Evolutionary conservation across 1,140 invertebrate genomes (phyloP).

Genomic region (Hylaeus anthracinus): DNA sequence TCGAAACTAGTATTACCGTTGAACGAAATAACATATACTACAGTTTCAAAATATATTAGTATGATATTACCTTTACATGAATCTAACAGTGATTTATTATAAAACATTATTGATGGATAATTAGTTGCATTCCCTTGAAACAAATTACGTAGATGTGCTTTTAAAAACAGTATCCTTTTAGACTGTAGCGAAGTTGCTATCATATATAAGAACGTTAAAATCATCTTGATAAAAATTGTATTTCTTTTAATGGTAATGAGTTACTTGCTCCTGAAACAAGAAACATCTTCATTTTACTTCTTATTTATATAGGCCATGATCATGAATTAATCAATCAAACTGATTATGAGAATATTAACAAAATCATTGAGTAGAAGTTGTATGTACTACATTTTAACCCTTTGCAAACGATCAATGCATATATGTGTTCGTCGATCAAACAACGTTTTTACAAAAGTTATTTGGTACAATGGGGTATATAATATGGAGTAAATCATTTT

Average conservation of each 20-base stretch:
- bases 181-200: conserved; percentile 86
- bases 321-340: not conserved
- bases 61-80: conserved; percentile 73
- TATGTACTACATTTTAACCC: not conserved
- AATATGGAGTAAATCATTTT: too few relatives aligned
- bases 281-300: not conserved
- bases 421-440: too few relatives aligned
- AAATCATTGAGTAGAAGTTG: not conserved
- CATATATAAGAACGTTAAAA: conserved; percentile 86
- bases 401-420: too few relatives aligned
- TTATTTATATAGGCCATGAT: not conserved
- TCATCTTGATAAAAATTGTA: conserved; percentile 72
- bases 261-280: conserved; percentile 22
- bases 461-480: too few relatives aligned
- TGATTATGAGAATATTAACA: not conserved
- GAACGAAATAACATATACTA: not conserved
- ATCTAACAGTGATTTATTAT: conserved; percentile 71
- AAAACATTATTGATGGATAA: conserved; percentile 75
- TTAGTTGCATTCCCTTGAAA: conserved; percentile 59
- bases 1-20: not conserved
- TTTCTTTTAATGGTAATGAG: not conserved
- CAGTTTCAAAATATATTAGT: not conserved
- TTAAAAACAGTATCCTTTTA: conserved; percentile 83
- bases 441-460: too few relatives aligned
- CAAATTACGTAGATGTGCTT: conserved; percentile 67